Evolutionary conservation across 1,140 invertebrate genomes (phyloP).

Genomic region (Neotoxoptera formosana): DNA sequence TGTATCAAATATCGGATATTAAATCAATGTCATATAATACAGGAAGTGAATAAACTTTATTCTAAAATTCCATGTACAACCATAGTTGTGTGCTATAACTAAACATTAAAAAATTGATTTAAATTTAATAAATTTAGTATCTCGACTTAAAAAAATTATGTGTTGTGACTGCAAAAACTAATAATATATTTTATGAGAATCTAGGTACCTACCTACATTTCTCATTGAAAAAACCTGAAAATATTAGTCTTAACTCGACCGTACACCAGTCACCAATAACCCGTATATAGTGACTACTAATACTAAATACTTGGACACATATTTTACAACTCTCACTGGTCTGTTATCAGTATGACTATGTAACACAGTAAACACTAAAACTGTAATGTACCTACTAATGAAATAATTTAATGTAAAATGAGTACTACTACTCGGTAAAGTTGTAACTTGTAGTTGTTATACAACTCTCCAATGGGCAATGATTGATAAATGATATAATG

Average conservation of each 20-base stretch:
- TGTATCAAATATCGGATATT: not conserved
- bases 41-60: not conserved
- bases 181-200: not conserved
- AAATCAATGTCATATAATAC: not conserved
- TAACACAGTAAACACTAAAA: too few species aligned
- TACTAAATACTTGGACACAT: not conserved
- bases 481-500: slow-evolving; percentile 2
- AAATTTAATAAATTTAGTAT: not conserved
- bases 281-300: not conserved
- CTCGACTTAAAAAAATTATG: not conserved
- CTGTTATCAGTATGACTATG: not conserved
- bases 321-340: not conserved
- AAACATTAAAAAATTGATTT: not conserved
- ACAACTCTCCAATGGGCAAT: not conserved
- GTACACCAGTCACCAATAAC: not conserved
- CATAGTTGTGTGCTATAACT: not conserved
- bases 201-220: not conserved
- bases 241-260: not conserved
- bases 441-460: not conserved
- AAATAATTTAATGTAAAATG: too few species aligned
- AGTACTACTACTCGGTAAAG: too few species aligned
- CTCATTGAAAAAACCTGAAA: not conserved
- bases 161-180: not conserved
- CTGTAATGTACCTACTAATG: not conserved
- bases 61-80: not conserved